Conservation (phyloP, 1,140 invertebrate genomes). For the Brachionus rotundiformis region DNA sequence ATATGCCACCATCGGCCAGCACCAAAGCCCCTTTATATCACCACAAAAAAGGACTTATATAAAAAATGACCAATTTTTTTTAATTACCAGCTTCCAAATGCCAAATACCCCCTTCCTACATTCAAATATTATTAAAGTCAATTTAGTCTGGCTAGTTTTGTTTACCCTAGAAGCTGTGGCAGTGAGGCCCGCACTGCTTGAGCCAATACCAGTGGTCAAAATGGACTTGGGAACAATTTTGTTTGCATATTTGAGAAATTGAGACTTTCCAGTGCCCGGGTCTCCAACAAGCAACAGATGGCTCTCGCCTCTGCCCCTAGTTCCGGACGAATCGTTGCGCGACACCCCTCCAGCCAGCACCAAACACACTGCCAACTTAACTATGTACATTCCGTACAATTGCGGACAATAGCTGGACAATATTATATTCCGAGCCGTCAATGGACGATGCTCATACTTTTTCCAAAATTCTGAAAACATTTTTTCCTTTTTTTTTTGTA, state of each 20-base stretch:
- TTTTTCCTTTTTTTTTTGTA: constrained; percentile 68
- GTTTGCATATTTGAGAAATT: constrained; percentile 77
- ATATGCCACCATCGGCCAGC: constrained; percentile 62
- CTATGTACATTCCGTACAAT: constrained; percentile 81
- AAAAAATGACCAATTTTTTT: no score
- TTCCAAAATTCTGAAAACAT: constrained; percentile 78
- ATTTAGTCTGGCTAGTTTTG: neutral
- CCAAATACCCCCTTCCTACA: constrained; percentile 61
- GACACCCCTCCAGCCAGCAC: constrained; percentile 73
- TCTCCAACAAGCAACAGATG: constrained; percentile 86
- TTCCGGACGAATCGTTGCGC: constrained; percentile 57
- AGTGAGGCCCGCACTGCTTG: constrained; percentile 83
- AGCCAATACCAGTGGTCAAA: constrained; percentile 80
- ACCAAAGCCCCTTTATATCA: constrained; percentile 59
- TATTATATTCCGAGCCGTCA: constrained; percentile 77
- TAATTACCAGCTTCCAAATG: constrained; percentile 61
- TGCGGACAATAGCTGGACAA: constrained; percentile 80
- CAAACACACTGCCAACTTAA: constrained; percentile 79
- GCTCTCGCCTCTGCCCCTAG: constrained; percentile 72
- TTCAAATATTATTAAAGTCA: neutral
- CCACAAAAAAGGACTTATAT: no score
- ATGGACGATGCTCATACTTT: constrained; percentile 68
- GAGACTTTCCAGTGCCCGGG: constrained; percentile 84
- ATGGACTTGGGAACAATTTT: constrained; percentile 74
- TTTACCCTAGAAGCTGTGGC: constrained; percentile 80